A percentile compares a stretch with the other conserved stretches of the same genome.
Conservation (phyloP, 2,797 vertebrate species). For the Premnoplex brunnescens region DNA sequence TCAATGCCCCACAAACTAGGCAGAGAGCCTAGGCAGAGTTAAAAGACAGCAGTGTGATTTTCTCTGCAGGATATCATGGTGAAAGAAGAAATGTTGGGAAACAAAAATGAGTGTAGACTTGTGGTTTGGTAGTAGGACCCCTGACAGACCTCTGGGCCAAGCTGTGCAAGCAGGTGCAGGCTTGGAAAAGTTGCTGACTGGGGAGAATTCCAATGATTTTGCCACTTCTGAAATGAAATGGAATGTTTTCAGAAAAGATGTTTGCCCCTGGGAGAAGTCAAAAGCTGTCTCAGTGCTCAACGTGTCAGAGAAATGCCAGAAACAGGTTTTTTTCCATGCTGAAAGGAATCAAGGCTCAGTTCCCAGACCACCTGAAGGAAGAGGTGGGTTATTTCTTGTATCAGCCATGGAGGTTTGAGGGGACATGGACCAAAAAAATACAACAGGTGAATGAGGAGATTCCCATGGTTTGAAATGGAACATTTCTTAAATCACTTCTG, state of each 20-base stretch:
- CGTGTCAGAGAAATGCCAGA: neutral
- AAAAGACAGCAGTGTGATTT: neutral
- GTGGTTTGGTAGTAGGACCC: neutral
- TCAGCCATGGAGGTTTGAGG: neutral
- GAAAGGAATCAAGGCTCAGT: neutral
- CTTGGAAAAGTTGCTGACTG: neutral
- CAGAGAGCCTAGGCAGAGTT: neutral
- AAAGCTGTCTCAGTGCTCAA: neutral
- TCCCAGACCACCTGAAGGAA: neutral
- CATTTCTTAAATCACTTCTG: neutral
- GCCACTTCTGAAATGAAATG: neutral
- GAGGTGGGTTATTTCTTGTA: neutral
- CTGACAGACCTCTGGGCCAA: conserved; percentile 2
- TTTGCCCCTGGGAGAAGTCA: neutral
- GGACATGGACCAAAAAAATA: neutral
- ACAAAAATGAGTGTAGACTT: neutral
- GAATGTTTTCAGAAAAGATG: neutral
- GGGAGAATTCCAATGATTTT: conserved; percentile 14
- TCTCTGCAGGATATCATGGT: neutral
- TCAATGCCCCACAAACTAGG: neutral
- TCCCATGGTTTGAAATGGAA: neutral
- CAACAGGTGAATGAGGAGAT: neutral
- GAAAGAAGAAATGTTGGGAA: neutral
- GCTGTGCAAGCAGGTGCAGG: neutral
- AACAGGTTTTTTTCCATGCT: neutral